Conservation (phyloP, 2,888 invertebrate species). For the Eretmocerus hayati region DNA sequence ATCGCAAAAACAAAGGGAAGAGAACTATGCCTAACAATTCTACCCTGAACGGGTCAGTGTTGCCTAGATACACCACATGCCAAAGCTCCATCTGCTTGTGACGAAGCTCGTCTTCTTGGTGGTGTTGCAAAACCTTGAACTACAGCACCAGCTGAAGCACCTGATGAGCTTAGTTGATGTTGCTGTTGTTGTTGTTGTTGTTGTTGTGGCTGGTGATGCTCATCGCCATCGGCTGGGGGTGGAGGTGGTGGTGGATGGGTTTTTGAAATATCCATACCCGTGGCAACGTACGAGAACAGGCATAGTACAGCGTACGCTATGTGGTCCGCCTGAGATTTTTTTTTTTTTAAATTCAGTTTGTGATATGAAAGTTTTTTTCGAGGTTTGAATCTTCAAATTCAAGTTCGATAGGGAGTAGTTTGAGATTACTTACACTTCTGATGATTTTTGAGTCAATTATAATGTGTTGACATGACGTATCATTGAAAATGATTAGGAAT, state of each 20-base stretch:
- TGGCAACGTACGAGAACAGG: conserved; percentile 98
- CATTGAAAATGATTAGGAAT: too few relatives aligned
- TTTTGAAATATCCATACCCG: conserved; percentile 66
- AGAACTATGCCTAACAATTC: conserved; percentile 36
- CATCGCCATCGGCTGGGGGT: conserved; percentile 3
- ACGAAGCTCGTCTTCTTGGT: conserved; percentile 42
- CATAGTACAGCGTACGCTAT: conserved; percentile 99
- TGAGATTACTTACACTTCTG: too few relatives aligned
- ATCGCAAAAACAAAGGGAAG: too few relatives aligned
- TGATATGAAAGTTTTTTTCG: too few relatives aligned
- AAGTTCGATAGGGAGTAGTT: too few relatives aligned
- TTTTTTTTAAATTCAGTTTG: not conserved
- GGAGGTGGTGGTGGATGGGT: conserved; percentile 30
- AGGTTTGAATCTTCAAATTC: too few relatives aligned
- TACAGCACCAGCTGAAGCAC: conserved; percentile 15
- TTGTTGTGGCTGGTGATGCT: conserved; percentile 5
- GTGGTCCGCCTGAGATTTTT: conserved; percentile 78
- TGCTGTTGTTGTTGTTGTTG: conserved; percentile 18
- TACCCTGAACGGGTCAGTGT: conserved; percentile 41
- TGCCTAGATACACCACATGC: too few relatives aligned
- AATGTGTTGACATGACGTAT: too few relatives aligned
- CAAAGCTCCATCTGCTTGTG: too few relatives aligned
- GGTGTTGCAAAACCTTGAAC: conserved; percentile 35
- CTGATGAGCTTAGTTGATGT: conserved; percentile 16
- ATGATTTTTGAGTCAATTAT: too few relatives aligned